Percentiles rank a stretch among this genome's conserved stretches.
These are phyloP conservation scores for Diorhabda elongata DNA, from an alignment of 1,140 invertebrate species.

Conservation along the genomic window DNA sequence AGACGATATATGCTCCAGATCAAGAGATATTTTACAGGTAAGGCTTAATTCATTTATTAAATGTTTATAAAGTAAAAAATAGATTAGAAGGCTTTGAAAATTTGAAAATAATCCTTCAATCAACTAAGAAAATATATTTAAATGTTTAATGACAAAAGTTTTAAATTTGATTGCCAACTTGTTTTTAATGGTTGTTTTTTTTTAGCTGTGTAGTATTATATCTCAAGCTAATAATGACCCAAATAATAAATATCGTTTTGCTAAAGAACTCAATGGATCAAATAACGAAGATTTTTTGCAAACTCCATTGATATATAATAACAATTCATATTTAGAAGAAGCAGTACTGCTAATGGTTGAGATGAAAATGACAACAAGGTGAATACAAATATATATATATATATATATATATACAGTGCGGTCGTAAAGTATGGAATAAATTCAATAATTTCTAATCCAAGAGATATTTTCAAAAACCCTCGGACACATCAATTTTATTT, in stretches of 20 bases:
- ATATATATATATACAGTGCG: too few species aligned
- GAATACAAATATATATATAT: neutral
- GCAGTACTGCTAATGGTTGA: constrained; percentile 40
- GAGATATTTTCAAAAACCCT: too few species aligned
- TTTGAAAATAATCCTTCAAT: too few species aligned
- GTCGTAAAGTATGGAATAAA: too few species aligned
- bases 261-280: constrained; percentile 17
- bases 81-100: too few species aligned
- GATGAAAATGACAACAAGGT: constrained; percentile 58
- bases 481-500: too few species aligned
- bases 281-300: neutral
- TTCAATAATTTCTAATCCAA: too few species aligned
- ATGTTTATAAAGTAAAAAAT: too few species aligned
- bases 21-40: constrained; percentile 69
- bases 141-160: neutral
- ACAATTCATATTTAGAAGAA: constrained; percentile 26
- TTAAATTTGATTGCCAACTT: constrained; percentile 12
- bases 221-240: constrained; percentile 19
- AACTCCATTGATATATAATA: neutral
- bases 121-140: too few species aligned
- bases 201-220: constrained; percentile 33
- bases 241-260: constrained; percentile 12
- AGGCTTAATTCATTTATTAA: constrained; percentile 25
- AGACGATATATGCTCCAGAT: constrained; percentile 63
- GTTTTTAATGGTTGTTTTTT: neutral